Conservation (phyloP, 1,140 invertebrate species). For the Halyomorpha halys region DNA sequence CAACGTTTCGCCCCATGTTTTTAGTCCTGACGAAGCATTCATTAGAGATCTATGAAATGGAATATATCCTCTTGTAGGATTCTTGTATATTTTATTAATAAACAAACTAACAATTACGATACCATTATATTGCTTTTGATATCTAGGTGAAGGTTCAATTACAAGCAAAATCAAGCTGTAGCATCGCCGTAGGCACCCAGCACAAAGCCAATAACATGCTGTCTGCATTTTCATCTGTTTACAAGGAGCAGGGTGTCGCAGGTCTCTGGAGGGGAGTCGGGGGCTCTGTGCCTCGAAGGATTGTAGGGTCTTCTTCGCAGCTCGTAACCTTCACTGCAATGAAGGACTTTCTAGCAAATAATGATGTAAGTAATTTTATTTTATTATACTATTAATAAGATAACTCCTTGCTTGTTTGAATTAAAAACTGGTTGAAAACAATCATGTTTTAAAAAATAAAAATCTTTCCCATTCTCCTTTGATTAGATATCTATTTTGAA, state of each 20-base stretch:
- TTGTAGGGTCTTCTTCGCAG: slow-evolving; percentile 77
- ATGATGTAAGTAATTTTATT: slow-evolving; percentile 36
- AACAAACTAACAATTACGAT: no score
- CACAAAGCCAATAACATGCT: slow-evolving; percentile 60
- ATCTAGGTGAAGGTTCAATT: slow-evolving; percentile 85
- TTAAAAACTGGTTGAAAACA: no score
- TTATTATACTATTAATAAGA: no score
- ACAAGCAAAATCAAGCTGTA: slow-evolving; percentile 61
- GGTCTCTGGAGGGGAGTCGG: slow-evolving; percentile 68
- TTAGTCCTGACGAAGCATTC: no score
- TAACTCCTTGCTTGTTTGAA: neutral
- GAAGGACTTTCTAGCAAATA: slow-evolving; percentile 49
- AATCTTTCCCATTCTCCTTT: no score
- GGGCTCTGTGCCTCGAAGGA: slow-evolving; percentile 63
- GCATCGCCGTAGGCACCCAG: slow-evolving; percentile 81
- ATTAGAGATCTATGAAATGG: no score
- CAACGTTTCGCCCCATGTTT: no score
- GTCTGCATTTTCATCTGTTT: slow-evolving; percentile 56
- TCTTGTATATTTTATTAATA: no score
- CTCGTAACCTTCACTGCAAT: slow-evolving; percentile 65
- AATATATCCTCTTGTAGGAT: no score
- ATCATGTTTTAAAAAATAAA: no score
- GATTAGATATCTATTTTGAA: no score
- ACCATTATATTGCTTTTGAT: no score
- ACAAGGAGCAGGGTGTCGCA: slow-evolving; percentile 49